phyloP scores from a whole-genome alignment of 2,797 vertebrate genomes.

The Crypturellus tataupa region DNA sequence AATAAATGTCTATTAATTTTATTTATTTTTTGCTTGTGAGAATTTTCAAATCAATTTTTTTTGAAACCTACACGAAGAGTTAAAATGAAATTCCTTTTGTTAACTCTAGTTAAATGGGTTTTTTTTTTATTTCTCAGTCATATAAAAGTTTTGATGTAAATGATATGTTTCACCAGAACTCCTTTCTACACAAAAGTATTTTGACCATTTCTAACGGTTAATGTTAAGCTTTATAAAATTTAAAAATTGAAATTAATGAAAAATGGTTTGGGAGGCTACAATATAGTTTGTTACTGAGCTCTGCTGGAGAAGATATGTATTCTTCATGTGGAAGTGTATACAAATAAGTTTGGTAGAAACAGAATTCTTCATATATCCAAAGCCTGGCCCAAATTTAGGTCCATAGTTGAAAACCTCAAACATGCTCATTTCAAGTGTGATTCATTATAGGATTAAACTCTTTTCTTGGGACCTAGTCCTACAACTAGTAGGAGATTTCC shows the following conservation, averaged over 20 bases:
- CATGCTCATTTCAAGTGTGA: background rate
- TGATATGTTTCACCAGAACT: background rate
- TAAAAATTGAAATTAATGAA: background rate
- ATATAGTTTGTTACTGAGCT: background rate
- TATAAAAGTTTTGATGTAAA: background rate
- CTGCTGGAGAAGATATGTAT: background rate
- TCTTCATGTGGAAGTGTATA: background rate
- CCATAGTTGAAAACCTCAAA: background rate
- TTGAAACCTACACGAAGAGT: background rate
- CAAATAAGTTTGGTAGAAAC: background rate
- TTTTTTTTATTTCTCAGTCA: background rate
- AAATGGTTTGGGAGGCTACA: rapidly evolving
- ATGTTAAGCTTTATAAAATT: background rate
- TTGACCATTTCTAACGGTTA: background rate
- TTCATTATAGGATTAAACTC: background rate
- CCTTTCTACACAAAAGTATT: background rate
- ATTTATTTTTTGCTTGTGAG: too few relatives aligned
- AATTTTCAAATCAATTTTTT: background rate
- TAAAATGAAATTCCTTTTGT: background rate
- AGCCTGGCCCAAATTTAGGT: background rate
- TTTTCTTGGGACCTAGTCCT: background rate
- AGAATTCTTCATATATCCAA: background rate
- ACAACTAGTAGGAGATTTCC: background rate
- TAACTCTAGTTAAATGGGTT: background rate
- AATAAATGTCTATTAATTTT: background rate